Conservation (phyloP, 1,140 invertebrate species). For the Caerostris darwini region DNA sequence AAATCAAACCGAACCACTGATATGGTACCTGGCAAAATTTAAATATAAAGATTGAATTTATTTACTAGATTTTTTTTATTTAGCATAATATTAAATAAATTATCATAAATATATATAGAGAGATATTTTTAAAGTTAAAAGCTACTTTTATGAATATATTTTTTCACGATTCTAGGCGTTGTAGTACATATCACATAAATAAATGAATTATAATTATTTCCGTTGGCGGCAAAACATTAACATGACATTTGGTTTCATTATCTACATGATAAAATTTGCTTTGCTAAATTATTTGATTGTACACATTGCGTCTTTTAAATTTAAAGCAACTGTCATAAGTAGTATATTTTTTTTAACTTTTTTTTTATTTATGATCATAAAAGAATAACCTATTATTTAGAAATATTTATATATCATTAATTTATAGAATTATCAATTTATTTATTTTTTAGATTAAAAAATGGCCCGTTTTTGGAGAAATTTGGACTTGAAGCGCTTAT, state of each 20-base stretch:
- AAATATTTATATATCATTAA: background rate
- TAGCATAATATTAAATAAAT: no score
- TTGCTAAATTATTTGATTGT: background rate
- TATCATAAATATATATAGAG: no score
- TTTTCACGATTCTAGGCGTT: no score
- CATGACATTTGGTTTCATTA: background rate
- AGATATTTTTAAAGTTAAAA: no score
- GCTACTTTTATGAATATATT: no score
- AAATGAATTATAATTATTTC: no score
- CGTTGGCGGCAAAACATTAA: background rate
- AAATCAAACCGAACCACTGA: no score
- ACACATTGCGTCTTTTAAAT: background rate
- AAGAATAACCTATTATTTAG: background rate
- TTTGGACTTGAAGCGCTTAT: constrained; percentile 22
- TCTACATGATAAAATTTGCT: background rate
- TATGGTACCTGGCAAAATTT: no score
- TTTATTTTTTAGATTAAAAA: background rate
- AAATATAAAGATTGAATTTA: no score
- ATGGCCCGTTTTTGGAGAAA: constrained; percentile 36
- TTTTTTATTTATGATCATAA: background rate
- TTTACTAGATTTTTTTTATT: no score
- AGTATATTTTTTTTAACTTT: background rate
- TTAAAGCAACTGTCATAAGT: background rate
- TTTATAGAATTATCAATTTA: background rate
- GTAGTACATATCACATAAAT: no score